These are phyloP conservation scores for Laupala kohalensis DNA, from an alignment of 1,140 invertebrate species.

Conservation along the genomic window DNA sequence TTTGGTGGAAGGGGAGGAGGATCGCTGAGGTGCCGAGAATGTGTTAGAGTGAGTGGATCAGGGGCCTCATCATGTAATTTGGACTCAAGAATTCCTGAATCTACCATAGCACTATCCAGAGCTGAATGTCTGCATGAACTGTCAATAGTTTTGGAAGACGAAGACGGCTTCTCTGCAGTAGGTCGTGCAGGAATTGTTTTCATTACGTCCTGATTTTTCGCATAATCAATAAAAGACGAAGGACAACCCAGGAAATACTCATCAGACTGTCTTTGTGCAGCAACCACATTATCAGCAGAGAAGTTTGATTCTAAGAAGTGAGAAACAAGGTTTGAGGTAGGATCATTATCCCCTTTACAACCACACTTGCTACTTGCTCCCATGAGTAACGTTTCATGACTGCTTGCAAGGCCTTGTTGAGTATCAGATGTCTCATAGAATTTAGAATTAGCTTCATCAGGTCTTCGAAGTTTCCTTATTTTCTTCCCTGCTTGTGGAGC, in stretches of 20 bases:
- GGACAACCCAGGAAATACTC: slow-evolving; percentile 11
- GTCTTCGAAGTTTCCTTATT: slow-evolving; percentile 20
- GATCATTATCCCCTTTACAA: background rate
- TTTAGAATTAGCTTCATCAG: slow-evolving; percentile 15
- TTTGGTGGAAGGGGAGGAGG: slow-evolving; percentile 42
- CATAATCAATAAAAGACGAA: background rate
- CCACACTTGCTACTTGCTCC: slow-evolving; percentile 9
- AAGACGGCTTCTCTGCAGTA: background rate
- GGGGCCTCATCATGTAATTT: background rate
- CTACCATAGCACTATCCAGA: slow-evolving; percentile 1
- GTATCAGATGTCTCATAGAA: slow-evolving; percentile 13
- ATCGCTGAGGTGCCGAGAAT: slow-evolving; percentile 18
- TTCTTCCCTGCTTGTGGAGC: slow-evolving; percentile 23
- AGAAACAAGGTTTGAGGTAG: background rate
- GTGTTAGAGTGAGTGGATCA: background rate
- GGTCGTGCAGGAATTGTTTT: background rate
- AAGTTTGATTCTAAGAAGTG: slow-evolving; percentile 11
- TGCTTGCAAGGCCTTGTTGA: background rate
- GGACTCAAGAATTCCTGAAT: background rate
- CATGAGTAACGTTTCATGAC: slow-evolving; percentile 6
- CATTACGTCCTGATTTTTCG: background rate
- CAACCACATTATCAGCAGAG: slow-evolving; percentile 7
- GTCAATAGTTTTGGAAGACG: background rate
- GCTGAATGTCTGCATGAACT: background rate
- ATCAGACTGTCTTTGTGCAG: slow-evolving; percentile 8